These are phyloP conservation scores for Stenodema calcarata DNA, from an alignment of 2,888 invertebrate genomes.

Conservation along the genomic window DNA sequence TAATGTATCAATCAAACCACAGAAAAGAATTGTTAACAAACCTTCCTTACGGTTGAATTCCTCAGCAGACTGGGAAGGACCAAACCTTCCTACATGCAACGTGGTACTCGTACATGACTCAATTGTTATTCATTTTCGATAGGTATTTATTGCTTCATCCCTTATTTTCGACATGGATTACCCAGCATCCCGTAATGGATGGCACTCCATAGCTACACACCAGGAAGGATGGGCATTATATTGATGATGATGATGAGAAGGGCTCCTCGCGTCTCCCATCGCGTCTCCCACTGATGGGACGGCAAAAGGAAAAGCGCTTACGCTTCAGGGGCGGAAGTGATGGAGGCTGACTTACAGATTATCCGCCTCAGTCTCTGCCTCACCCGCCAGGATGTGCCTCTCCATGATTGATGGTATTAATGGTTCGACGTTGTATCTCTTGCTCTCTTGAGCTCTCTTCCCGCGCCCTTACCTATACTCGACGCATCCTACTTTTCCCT, in stretches of 20 bases:
- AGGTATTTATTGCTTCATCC: neutral
- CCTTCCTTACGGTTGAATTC: too few species aligned
- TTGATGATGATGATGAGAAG: neutral
- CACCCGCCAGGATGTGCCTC: neutral
- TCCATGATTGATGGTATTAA: neutral
- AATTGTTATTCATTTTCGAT: too few species aligned
- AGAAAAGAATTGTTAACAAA: too few species aligned
- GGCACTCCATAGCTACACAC: neutral
- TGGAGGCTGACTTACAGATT: neutral
- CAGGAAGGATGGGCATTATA: neutral
- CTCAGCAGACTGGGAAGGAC: too few species aligned
- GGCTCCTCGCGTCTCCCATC: neutral
- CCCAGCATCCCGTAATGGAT: neutral
- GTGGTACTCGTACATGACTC: too few species aligned
- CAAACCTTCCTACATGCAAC: too few species aligned
- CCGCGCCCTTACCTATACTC: neutral
- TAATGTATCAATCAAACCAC: too few species aligned
- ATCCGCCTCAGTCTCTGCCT: neutral
- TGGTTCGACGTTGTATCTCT: neutral
- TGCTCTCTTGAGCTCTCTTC: neutral
- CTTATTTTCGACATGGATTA: neutral
- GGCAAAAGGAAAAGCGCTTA: neutral
- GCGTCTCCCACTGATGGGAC: neutral
- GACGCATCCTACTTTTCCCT: neutral
- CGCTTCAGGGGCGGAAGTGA: neutral